Evolutionary conservation across 2,113 vertebrate species (phyloP).

Genomic region (Phrynosoma platyrhinos): DNA sequence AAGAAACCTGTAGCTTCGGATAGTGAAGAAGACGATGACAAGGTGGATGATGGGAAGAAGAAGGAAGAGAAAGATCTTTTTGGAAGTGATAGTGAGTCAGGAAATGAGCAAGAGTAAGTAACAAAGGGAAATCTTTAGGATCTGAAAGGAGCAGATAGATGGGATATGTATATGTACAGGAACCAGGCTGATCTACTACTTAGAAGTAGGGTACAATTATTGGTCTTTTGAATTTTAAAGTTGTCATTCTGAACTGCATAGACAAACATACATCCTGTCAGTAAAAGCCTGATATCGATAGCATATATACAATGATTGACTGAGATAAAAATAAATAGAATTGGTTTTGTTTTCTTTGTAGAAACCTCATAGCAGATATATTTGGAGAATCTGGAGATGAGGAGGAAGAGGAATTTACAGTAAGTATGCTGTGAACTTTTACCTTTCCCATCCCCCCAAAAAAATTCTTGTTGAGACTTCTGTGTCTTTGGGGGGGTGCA

Average conservation of each 20-base stretch:
- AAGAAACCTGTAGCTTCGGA: constrained; percentile 84
- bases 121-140: background rate
- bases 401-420: constrained; percentile 97
- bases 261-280: background rate
- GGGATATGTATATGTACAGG: background rate
- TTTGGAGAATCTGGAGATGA: constrained; percentile 99
- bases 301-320: background rate
- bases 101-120: constrained; percentile 92
- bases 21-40: constrained; percentile 87
- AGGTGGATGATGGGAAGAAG: constrained; percentile 74
- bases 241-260: background rate
- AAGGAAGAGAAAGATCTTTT: constrained; percentile 92
- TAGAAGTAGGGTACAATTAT: background rate
- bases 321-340: constrained; percentile 29
- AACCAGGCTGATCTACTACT: constrained; percentile 1
- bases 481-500: background rate
- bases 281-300: background rate
- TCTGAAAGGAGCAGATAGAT: background rate
- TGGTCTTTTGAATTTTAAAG: background rate
- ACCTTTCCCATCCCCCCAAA: background rate
- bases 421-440: constrained; percentile 69
- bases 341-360: constrained; percentile 64
- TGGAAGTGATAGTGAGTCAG: constrained; percentile 95
- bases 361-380: constrained; percentile 98
- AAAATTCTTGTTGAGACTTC: background rate